phyloP scores from a whole-genome alignment of 2,888 invertebrate genomes.

The Acrobasis consociella region DNA sequence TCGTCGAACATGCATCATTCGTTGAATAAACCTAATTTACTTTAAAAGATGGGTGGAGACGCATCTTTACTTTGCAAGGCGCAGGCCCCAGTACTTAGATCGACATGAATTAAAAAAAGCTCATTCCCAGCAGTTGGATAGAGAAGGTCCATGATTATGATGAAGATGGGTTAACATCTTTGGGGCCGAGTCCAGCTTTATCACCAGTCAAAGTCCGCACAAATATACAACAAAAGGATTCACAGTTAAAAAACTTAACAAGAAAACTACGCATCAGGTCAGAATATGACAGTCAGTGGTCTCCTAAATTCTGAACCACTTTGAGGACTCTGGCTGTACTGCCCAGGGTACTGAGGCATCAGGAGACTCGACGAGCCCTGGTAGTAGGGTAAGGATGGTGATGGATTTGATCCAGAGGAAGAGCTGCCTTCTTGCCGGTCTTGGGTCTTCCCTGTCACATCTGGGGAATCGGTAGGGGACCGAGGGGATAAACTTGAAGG shows the following conservation, averaged over 20 bases:
- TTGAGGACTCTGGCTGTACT: conserved; percentile 81
- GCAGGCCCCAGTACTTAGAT: too few species aligned
- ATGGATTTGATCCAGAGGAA: conserved; percentile 85
- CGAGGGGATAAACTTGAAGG: conserved; percentile 74
- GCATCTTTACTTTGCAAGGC: too few species aligned
- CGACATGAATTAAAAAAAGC: too few species aligned
- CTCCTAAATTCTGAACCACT: conserved; percentile 87
- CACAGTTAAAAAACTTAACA: conserved; percentile 30
- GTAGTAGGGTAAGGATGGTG: conserved; percentile 83
- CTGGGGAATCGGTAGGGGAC: conserved; percentile 81
- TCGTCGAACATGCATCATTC: too few species aligned
- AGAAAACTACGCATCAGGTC: conserved; percentile 84
- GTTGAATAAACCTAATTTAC: too few species aligned
- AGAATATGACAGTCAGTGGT: conserved; percentile 91
- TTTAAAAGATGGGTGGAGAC: too few species aligned
- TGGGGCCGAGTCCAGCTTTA: neutral
- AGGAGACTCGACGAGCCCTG: conserved; percentile 83
- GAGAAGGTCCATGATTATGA: too few species aligned
- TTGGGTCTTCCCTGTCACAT: conserved; percentile 75
- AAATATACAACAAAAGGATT: conserved; percentile 31
- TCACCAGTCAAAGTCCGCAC: neutral
- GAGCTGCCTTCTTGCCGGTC: conserved; percentile 82
- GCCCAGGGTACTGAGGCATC: conserved; percentile 86
- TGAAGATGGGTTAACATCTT: neutral
- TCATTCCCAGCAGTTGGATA: too few species aligned